Base-by-base conservation (phyloP, 1,140 invertebrate genomes). In the Hyphantria cunea region DNA sequence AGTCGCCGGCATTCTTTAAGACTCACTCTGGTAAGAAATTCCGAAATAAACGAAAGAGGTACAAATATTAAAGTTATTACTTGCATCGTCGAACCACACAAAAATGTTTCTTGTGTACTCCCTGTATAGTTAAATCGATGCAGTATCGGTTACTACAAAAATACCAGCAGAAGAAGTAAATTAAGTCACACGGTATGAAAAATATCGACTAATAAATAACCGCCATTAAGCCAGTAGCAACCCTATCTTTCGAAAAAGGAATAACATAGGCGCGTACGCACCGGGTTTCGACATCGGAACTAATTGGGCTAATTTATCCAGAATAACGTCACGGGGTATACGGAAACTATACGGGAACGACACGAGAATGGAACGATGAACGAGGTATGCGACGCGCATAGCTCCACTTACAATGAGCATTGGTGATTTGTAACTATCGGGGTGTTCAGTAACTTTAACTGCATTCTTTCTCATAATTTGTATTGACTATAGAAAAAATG, bases 291-390 rank as follows among this genome's bases (percentile, higher is more conserved):
- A 72, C 61, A 41, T 64, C 63, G 50, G 59, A 71, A 76, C 76
- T 78, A 78, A 78, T 78, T 78, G 73, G 73, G 53, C 64, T 74
- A 78, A 76, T 76, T 72, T 76, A 78, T 76, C 67, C 68, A 25
- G 53, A 42, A 52, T 48, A 62, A 31, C 56, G 56, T 60, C 17
- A 58, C 15, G 13, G 45, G 6, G 41, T 6, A 13, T 44, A 44
- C 6, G 41, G 12, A 44, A 44, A 13, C 41, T 6, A 12, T n/a
- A 12, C 41, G 41, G 2, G 11, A 44, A 44, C 11, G n/a, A 13
- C 12, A 44, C 41, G 48, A n/a, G 48, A 9, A 31, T 31, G 15
- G n/a, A 8, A 49, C 48, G 67, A 64, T 41, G 52, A 56, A 65
- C 47, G 64, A 56, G 64, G 58, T 48, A 70, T 63, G 66, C 64